These are phyloP conservation scores for Phenganax subtilis DNA, from an alignment of 92 coral and sea anemone genomes.

Conservation along the genomic window DNA sequence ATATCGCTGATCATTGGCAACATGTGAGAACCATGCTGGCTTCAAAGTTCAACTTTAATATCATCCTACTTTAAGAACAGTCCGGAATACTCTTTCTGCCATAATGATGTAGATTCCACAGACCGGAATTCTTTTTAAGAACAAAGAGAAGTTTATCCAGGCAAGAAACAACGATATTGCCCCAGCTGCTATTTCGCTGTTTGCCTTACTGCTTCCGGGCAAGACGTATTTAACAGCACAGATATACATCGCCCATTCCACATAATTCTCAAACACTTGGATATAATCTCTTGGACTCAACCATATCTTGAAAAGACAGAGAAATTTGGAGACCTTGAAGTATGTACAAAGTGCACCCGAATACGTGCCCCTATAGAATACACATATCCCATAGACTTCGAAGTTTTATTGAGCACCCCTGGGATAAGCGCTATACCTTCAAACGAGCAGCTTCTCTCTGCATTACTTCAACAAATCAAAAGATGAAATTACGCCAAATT, in stretches of 20 bases:
- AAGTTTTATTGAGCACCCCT: too few relatives aligned
- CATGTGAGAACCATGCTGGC: too few relatives aligned
- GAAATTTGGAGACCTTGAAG: too few relatives aligned
- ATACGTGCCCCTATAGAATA: too few relatives aligned
- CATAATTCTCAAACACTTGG: constrained; percentile 55
- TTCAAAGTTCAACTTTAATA: too few relatives aligned
- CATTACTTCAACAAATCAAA: too few relatives aligned
- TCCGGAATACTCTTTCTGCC: constrained; percentile 35
- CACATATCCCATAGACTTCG: too few relatives aligned
- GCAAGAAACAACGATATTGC: constrained; percentile 10
- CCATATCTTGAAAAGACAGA: neutral
- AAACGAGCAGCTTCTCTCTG: too few relatives aligned
- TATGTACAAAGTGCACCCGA: neutral
- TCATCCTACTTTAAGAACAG: constrained; percentile 12
- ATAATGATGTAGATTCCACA: constrained; percentile 82
- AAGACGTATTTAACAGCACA: constrained; percentile 57
- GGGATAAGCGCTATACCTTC: too few relatives aligned
- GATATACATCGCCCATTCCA: constrained; percentile 76
- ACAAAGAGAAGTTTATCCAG: constrained; percentile 48
- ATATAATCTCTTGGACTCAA: constrained; percentile 39
- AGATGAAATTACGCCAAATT: too few relatives aligned
- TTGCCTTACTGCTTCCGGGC: constrained; percentile 35
- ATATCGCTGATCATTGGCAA: too few relatives aligned
- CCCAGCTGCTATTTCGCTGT: constrained; percentile 9
- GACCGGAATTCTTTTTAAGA: constrained; percentile 55